A percentile compares a stretch with the other conserved stretches of the same genome.
phyloP scores from a whole-genome alignment of 1,140 invertebrate species.

The Palaemon carinicauda region DNA sequence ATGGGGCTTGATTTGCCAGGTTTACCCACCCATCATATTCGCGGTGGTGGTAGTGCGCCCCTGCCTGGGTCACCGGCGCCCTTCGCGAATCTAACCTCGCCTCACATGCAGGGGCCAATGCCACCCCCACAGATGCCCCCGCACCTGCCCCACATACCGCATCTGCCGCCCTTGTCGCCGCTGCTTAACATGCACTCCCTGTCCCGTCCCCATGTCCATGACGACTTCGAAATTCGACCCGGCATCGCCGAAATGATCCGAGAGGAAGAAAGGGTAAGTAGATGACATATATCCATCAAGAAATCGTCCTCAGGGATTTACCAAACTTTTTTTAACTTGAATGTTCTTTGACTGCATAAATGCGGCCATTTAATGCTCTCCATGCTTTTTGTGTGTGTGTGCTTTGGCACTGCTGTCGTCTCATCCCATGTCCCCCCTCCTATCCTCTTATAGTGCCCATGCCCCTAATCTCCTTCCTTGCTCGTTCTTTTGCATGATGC shows the following conservation, averaged over 20 bases:
- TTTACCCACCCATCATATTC: not conserved
- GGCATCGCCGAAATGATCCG: slow-evolving; percentile 94
- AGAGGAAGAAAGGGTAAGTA: slow-evolving; percentile 92
- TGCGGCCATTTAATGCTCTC: not conserved
- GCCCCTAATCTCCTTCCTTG: not conserved
- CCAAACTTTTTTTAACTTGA: not conserved
- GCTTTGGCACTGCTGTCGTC: too few relatives aligned
- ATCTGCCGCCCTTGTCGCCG: slow-evolving; percentile 56
- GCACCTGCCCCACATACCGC: slow-evolving; percentile 47
- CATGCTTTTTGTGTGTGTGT: too few relatives aligned
- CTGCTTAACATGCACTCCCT: slow-evolving; percentile 59
- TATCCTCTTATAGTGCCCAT: not conserved
- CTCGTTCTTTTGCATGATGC: not conserved
- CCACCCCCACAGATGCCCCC: slow-evolving; percentile 60
- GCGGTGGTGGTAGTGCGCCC: not conserved
- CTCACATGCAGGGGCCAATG: slow-evolving; percentile 61
- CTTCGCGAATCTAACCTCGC: slow-evolving; percentile 61
- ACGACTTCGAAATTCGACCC: slow-evolving; percentile 90
- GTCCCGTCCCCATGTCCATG: slow-evolving; percentile 63
- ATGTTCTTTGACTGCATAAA: not conserved
- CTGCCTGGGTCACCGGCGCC: slow-evolving; percentile 33
- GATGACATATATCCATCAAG: not conserved
- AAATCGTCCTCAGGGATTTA: not conserved
- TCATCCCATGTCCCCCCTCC: not conserved
- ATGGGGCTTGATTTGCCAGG: slow-evolving; percentile 58